Conservation (phyloP, 2,888 invertebrate genomes). For the Helleia helle region DNA sequence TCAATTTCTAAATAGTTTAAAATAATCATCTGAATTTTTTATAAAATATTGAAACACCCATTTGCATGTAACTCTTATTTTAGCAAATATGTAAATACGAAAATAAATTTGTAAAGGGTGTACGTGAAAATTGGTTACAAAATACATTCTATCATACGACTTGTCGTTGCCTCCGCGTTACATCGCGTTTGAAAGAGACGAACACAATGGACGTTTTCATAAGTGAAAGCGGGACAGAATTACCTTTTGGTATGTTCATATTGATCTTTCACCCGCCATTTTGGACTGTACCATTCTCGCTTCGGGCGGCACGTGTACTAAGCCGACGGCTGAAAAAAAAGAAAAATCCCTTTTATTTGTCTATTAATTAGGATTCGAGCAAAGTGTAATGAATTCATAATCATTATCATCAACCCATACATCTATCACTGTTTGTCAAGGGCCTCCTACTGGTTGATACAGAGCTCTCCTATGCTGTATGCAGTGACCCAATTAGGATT, state of each 20-base stretch:
- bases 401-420: too few species aligned
- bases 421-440: too few species aligned
- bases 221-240: constrained; percentile 38
- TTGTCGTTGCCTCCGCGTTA: constrained; percentile 51
- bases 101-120: constrained; percentile 30
- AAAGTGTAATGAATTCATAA: too few species aligned
- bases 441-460: too few species aligned
- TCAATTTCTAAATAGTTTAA: too few species aligned
- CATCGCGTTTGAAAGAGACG: constrained; percentile 44
- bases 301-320: constrained; percentile 61
- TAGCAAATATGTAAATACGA: constrained; percentile 32
- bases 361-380: constrained; percentile 38
- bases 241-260: constrained; percentile 67
- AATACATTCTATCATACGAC: constrained; percentile 58
- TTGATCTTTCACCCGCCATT: constrained; percentile 75
- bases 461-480: too few species aligned
- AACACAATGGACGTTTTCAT: constrained; percentile 19
- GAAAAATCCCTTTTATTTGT: constrained; percentile 54
- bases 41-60: too few species aligned
- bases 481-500: too few species aligned
- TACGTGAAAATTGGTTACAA: constrained; percentile 44
- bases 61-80: too few species aligned
- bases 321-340: constrained; percentile 38
- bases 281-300: constrained; percentile 65
- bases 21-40: too few species aligned